Conservation (phyloP, 1,140 invertebrate genomes). For the Meteorus sp. region DNA sequence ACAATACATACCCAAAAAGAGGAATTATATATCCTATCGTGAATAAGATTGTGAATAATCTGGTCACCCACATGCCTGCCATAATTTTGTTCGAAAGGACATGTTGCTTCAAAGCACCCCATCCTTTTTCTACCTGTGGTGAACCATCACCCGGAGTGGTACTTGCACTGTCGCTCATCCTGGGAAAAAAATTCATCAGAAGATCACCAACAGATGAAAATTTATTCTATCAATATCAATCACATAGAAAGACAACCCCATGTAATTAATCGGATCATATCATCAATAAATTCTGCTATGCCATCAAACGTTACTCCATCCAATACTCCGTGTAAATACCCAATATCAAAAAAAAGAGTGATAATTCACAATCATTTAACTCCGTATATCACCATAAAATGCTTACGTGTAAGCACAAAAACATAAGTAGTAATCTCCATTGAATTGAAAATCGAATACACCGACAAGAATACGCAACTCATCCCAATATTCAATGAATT, state of each 20-base stretch:
- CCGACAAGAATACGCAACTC: background rate
- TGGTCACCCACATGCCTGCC: constrained; percentile 79
- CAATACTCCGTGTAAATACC: too few relatives aligned
- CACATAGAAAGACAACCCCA: too few relatives aligned
- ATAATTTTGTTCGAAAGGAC: constrained; percentile 82
- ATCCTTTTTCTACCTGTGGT: constrained; percentile 51
- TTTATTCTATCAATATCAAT: too few relatives aligned
- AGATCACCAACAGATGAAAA: too few relatives aligned
- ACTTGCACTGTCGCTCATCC: constrained; percentile 47
- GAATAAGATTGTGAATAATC: constrained; percentile 81
- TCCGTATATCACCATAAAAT: background rate
- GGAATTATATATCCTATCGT: constrained; percentile 84
- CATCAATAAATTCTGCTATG: too few relatives aligned
- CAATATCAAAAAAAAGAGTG: too few relatives aligned
- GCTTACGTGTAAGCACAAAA: background rate
- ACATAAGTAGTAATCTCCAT: background rate
- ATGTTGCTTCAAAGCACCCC: constrained; percentile 70
- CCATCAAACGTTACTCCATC: too few relatives aligned
- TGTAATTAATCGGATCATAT: too few relatives aligned
- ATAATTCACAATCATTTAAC: background rate
- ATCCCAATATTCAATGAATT: too few relatives aligned
- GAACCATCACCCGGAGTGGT: constrained; percentile 30
- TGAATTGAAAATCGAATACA: background rate
- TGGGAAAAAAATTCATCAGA: constrained; percentile 27
- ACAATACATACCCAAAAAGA: constrained; percentile 78